Conservation (phyloP, 1,140 invertebrate genomes). For the Drosophila triauraria region DNA sequence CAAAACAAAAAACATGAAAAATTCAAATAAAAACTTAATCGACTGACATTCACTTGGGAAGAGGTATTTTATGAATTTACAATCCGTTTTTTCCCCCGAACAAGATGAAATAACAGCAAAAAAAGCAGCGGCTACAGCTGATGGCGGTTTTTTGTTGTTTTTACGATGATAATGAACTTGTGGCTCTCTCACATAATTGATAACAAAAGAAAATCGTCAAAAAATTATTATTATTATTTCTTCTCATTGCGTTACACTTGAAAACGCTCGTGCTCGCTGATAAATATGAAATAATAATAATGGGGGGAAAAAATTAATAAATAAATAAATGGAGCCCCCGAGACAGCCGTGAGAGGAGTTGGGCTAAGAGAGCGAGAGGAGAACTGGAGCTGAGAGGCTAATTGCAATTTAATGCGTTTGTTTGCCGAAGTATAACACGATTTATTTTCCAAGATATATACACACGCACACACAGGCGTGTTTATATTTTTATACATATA, state of each 20-base stretch:
- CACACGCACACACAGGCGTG: not conserved
- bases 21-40: constrained; percentile 40
- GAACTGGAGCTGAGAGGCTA: constrained; percentile 50
- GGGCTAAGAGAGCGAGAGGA: not conserved
- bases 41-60: constrained; percentile 66
- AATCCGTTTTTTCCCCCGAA: constrained; percentile 35
- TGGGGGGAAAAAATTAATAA: constrained; percentile 66
- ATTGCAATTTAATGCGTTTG: constrained; percentile 79
- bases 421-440: constrained; percentile 70
- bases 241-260: constrained; percentile 42
- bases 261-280: constrained; percentile 53
- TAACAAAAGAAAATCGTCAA: constrained; percentile 67
- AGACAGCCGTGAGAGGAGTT: constrained; percentile 13
- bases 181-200: constrained; percentile 64
- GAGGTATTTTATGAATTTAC: constrained; percentile 48
- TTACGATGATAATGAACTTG: constrained; percentile 83
- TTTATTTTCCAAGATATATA: constrained; percentile 50
- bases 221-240: constrained; percentile 43
- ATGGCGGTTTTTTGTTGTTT: constrained; percentile 37
- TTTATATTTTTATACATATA: constrained; percentile 18
- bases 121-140: constrained; percentile 24
- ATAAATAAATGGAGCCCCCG: constrained; percentile 61
- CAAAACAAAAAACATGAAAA: constrained; percentile 12
- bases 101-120: constrained; percentile 51
- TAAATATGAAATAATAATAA: constrained; percentile 74